phyloP scores from a whole-genome alignment of 1,140 invertebrate species.

The Papilio polytes region DNA sequence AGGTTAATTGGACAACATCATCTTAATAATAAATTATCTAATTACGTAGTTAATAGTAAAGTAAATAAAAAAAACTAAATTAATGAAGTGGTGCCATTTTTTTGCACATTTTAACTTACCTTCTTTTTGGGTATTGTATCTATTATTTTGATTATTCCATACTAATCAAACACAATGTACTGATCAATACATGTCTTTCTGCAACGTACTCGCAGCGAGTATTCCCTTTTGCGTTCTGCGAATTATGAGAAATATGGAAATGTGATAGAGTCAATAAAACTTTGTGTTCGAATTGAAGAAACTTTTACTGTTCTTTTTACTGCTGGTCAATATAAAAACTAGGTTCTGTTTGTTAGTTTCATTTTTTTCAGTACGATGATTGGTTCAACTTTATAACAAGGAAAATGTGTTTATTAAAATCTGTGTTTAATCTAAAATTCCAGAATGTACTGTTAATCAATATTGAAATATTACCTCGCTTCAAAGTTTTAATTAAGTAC shows the following conservation, averaged over 20 bases:
- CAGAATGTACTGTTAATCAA: background rate
- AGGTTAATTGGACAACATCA: too few relatives aligned
- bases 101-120: too few relatives aligned
- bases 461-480: background rate
- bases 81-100: too few relatives aligned
- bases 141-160: background rate
- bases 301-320: background rate
- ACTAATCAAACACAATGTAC: background rate
- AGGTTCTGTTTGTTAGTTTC: background rate
- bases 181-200: background rate
- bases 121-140: background rate
- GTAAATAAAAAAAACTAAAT: too few relatives aligned
- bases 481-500: conserved; percentile 2
- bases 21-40: too few relatives aligned
- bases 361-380: background rate
- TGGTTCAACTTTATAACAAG: background rate
- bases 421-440: background rate
- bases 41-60: too few relatives aligned
- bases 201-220: background rate
- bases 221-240: background rate
- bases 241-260: background rate
- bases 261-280: conserved; percentile 13
- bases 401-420: background rate
- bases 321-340: background rate
- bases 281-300: background rate